These are phyloP conservation scores for Coelogynopora nodosa DNA, from an alignment of 2,888 invertebrate genomes.

Conservation along the genomic window DNA sequence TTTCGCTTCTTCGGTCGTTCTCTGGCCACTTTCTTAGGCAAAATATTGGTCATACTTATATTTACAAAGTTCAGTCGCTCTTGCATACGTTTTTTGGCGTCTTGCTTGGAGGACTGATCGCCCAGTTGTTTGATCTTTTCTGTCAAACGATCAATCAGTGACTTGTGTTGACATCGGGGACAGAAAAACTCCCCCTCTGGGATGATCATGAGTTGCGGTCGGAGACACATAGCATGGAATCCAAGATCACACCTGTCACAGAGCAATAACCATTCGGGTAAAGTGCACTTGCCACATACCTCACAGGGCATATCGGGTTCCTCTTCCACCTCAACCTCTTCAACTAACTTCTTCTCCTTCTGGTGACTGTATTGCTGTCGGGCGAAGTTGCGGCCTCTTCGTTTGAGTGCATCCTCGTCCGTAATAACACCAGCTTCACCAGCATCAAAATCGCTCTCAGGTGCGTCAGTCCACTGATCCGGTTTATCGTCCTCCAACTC, in stretches of 20 bases:
- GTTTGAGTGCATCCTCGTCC: slow-evolving; percentile 41
- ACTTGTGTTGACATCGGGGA: slow-evolving; percentile 44
- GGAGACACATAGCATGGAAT: slow-evolving; percentile 45
- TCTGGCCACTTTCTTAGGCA: slow-evolving; percentile 52
- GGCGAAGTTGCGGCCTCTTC: slow-evolving; percentile 41
- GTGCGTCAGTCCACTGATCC: slow-evolving; percentile 44
- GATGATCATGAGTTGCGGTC: slow-evolving; percentile 42
- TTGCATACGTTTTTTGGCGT: slow-evolving; percentile 52
- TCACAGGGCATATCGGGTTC: slow-evolving; percentile 36
- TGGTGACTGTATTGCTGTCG: slow-evolving; percentile 33
- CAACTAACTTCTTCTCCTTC: slow-evolving; percentile 35
- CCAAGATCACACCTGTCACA: slow-evolving; percentile 44
- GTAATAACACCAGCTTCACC: not conserved
- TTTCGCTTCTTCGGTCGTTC: not conserved
- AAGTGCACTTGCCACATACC: slow-evolving; percentile 38
- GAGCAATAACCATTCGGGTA: slow-evolving; percentile 45
- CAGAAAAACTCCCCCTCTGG: slow-evolving; percentile 46
- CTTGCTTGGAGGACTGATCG: slow-evolving; percentile 26
- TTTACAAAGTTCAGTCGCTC: slow-evolving; percentile 73
- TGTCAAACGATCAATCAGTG: slow-evolving; percentile 6
- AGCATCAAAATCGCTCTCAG: slow-evolving; percentile 44
- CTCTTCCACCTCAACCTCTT: not conserved
- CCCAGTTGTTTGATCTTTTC: slow-evolving; percentile 36
- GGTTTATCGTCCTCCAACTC: slow-evolving; percentile 30
- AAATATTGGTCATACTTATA: slow-evolving; percentile 72